Evolutionary conservation across 2,113 vertebrate species (phyloP).

Genomic region (Canis aureus): DNA sequence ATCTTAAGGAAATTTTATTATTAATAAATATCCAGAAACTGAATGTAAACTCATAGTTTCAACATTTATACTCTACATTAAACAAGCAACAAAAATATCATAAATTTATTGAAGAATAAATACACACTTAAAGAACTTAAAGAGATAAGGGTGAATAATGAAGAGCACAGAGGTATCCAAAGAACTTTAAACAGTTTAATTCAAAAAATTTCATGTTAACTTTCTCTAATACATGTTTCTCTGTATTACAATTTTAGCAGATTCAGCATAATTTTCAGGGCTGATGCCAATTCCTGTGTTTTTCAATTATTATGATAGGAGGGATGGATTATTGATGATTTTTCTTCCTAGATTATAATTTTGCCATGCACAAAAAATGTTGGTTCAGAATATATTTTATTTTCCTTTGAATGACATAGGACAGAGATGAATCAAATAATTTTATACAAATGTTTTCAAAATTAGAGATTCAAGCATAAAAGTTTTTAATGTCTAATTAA

Average conservation of each 20-base stretch:
- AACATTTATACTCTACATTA: background rate
- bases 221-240: background rate
- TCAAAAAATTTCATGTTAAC: background rate
- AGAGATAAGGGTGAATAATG: background rate
- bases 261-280: background rate
- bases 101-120: background rate
- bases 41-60: background rate
- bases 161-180: background rate
- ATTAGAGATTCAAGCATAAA: background rate
- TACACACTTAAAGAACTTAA: background rate
- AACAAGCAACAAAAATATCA: background rate
- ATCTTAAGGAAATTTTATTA: slow-evolving; percentile 1
- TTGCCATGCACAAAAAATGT: background rate
- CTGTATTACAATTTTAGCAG: background rate
- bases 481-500: background rate
- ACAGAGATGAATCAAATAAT: background rate
- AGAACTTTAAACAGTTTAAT: background rate
- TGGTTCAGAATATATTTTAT: background rate
- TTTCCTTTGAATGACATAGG: slow-evolving; percentile 4
- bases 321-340: background rate
- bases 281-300: background rate
- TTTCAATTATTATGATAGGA: background rate
- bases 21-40: background rate
- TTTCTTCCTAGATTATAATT: background rate
- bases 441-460: slow-evolving; percentile 1